These are phyloP conservation scores for Stenodema calcarata DNA, from an alignment of 2,888 invertebrate species.

Conservation along the genomic window DNA sequence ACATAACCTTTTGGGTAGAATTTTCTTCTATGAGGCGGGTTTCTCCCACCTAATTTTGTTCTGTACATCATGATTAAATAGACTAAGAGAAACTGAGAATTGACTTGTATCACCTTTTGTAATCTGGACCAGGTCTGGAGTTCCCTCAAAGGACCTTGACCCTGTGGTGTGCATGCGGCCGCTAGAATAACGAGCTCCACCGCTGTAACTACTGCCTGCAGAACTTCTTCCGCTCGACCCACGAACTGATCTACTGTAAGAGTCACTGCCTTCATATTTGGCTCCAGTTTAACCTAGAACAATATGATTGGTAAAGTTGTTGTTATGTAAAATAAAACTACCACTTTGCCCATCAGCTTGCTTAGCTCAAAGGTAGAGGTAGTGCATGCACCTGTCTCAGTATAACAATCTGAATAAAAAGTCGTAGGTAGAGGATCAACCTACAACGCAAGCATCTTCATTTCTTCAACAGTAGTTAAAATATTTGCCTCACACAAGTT, in stretches of 20 bases:
- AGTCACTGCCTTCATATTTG: background rate
- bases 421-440: background rate
- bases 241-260: background rate
- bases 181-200: background rate
- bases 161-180: background rate
- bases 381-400: too few species aligned
- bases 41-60: too few species aligned
- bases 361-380: too few species aligned
- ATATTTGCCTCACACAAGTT: too few species aligned
- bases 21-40: too few species aligned
- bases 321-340: too few species aligned
- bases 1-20: too few species aligned
- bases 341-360: too few species aligned
- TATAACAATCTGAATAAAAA: too few species aligned
- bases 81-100: background rate
- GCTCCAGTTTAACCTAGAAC: background rate
- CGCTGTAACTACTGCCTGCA: background rate
- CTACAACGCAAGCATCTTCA: background rate
- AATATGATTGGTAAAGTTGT: background rate
- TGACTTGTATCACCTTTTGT: background rate
- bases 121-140: slow-evolving; percentile 36
- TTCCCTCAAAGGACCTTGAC: slow-evolving; percentile 12
- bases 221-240: background rate
- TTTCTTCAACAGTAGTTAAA: background rate
- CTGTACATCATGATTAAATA: background rate